Base-by-base conservation (phyloP, 2,113 vertebrate genomes). In the Coreoperca whiteheadi region DNA sequence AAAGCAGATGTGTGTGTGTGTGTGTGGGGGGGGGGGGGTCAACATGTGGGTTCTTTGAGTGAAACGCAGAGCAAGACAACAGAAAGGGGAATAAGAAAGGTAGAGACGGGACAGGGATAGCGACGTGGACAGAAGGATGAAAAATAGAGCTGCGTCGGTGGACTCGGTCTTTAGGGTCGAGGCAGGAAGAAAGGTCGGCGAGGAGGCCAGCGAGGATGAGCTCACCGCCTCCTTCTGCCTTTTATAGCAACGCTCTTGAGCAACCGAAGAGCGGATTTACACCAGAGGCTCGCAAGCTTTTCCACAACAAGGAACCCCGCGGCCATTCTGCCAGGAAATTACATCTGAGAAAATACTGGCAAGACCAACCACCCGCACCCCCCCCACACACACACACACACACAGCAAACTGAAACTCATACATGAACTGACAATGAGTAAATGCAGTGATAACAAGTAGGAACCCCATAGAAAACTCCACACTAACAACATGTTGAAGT, bases 201-300 rank as follows among this genome's bases (percentile, higher is more conserved):
- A 86, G 82, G 86, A 85, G 80, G 81, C 76, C 79, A 84, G 74
- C 14, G 21, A 34, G 50, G 86, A 76, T 85, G 87, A 91, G 63
- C 87, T 85, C 85, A 71, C 65, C 34, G 25, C 25, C 81, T 74
- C 67, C 79, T 78, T 18, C 61, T 8, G 65, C 41, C 81, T 84
- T 81, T 84, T 59, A 88, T 74, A 78, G 5, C 51, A 85, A 76
- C 2, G 8, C 73, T 87, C 68, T 83, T 76, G 77, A 86, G 88
- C 87, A 85, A 85, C 71, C 67, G 3, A 65, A 60, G 74, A 67
- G 64, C 11, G 8, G 51, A 72, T 84, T 80, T 80, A 81, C 77
- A 86, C 76, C 80, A 91, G 75, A 90, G 75, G 54, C 51, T 82
- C 10, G 3, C 74, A 25, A 75, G 59, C 30, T 77, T 65, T 85